Evolutionary conservation across 2,113 vertebrate genomes (phyloP), one percentile per base, ranked within the genome.

Genomic region (Canis aureus): DNA sequence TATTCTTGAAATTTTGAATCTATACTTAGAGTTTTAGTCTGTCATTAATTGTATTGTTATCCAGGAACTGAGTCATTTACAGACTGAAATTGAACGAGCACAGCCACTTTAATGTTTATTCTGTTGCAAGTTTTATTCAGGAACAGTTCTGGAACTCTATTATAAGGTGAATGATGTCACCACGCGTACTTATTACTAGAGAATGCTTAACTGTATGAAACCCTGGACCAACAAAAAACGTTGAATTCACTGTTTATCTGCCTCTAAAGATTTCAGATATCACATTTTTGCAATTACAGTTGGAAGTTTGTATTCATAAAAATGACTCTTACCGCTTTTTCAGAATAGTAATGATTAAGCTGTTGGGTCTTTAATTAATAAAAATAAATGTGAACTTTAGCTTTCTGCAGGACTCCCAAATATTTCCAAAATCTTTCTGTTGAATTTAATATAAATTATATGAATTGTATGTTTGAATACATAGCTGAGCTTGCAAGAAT

Each of bases 1-100:
- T 73, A 89, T n/a, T 92, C 79, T 84, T 92, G 25, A 94, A 82
- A 92, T 67, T 86, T 81, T 79, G 38, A 23, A 60, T 43, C 15
- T 59, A 57, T 59, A 38, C 10, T 74, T 69, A 81, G 64, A 35
- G 79, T 85, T 12, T 53, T 9, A 51, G 16, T 51, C 11, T 79
- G 69, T 79, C 29, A 69, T 78, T 94, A 57, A 85, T 66, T 43
- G 49, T 38, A 62, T 88, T 71, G 13, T 32, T 53, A 85, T 67
- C 15, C 3, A 25, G 16, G 20, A 91, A 22, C 23, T 80, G 13
- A 5, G 27, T 92, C 20, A 66, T 88, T 89, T 80, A 43, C 8
- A 60, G 57, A 29, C 6, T 51, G 25, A 66, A 35, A 86, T 10
- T n/a, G 55, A 27, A 92, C 66, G 27, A 35, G 32, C 5, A 8